Base-by-base conservation (phyloP, 1,140 invertebrate genomes). In the Lucilia cuprina region DNA sequence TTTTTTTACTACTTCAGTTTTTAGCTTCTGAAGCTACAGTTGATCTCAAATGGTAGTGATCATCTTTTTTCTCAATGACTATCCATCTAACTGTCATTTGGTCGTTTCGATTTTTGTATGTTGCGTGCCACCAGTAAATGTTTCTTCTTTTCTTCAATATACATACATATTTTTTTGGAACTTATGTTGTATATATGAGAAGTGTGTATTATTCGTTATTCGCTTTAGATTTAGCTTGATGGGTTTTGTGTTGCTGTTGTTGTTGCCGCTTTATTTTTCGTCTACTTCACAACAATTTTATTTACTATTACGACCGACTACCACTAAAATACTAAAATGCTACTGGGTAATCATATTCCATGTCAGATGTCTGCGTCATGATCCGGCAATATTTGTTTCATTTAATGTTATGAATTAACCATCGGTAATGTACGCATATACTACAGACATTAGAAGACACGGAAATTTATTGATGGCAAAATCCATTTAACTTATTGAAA, bases 331-430 rank as follows among this genome's bases (percentile, higher is more conserved):
- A 60, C 55, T 60, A 60, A 60, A 70, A 70, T 70, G 65, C 65
- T 70, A 70, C 65, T 70, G 65, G 65, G 65, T 70, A 70, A 70
- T 70, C 65, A 70, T 70, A 70, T 70, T 70, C 65, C 65, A 70
- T 25, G 19, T 70, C 65, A 70, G n/a, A 70, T 70, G 19, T 21
- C n/a, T 70, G 65, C 65, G 25, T 70, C 65, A 70, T 70, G 65
- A 70, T 70, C n/a, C 19, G 10, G 65, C 65, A 70, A 70, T 70
- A 70, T 70, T 70, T 70, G 65, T 70, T 70, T 70, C 19, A 70
- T 70, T 70, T 21, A 70, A 70, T 21, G 21, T 70, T 70, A 70
- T 70, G 65, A 70, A 70, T 70, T 70, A 21, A 21, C 65, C 65
- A 70, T 21, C 8, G 21, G n/a, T 21, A 12, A 25, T 49, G 9